phyloP scores from a whole-genome alignment of 2,113 vertebrate species.

The Peromyscus polionotus region DNA sequence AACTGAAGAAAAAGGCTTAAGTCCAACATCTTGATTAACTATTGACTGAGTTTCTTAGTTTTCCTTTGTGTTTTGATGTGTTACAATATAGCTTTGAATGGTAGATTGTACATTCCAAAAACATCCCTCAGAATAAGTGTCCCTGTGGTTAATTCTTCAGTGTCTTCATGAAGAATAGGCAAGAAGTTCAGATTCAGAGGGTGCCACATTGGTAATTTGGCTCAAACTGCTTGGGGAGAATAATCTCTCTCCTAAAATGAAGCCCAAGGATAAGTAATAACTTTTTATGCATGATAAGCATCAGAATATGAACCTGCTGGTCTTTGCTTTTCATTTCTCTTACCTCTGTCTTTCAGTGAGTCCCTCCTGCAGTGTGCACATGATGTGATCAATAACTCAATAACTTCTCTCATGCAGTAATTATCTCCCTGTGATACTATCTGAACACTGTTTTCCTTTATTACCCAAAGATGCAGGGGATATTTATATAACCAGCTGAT shows the following conservation, averaged over 20 bases:
- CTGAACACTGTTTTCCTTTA: slow-evolving; percentile 91
- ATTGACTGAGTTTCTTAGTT: slow-evolving; percentile 57
- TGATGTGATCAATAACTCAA: slow-evolving; percentile 95
- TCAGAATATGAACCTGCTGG: slow-evolving; percentile 92
- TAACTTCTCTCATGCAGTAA: slow-evolving; percentile 94
- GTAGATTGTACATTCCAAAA: slow-evolving; percentile 73
- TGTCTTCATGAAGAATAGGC: slow-evolving; percentile 81
- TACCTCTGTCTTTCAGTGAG: slow-evolving; percentile 90
- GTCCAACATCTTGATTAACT: slow-evolving; percentile 45
- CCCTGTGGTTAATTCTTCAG: slow-evolving; percentile 81
- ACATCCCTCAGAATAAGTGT: slow-evolving; percentile 79
- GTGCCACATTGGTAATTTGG: slow-evolving; percentile 91
- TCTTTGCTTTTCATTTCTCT: slow-evolving; percentile 91
- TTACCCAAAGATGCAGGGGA: slow-evolving; percentile 91
- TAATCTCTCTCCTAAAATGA: slow-evolving; percentile 91
- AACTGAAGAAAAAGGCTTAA: neutral
- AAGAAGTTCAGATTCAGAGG: slow-evolving; percentile 87
- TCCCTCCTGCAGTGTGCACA: slow-evolving; percentile 90
- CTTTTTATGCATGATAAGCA: slow-evolving; percentile 94
- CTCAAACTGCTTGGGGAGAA: slow-evolving; percentile 92
- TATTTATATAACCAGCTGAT: slow-evolving; percentile 91
- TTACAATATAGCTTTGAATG: slow-evolving; percentile 58
- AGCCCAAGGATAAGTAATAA: slow-evolving; percentile 91
- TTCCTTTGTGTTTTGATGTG: slow-evolving; percentile 59
- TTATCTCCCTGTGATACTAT: slow-evolving; percentile 94